These are phyloP conservation scores for Schizopygopsis pylzovi DNA, from an alignment of 2,797 vertebrate species.

Conservation along the genomic window DNA sequence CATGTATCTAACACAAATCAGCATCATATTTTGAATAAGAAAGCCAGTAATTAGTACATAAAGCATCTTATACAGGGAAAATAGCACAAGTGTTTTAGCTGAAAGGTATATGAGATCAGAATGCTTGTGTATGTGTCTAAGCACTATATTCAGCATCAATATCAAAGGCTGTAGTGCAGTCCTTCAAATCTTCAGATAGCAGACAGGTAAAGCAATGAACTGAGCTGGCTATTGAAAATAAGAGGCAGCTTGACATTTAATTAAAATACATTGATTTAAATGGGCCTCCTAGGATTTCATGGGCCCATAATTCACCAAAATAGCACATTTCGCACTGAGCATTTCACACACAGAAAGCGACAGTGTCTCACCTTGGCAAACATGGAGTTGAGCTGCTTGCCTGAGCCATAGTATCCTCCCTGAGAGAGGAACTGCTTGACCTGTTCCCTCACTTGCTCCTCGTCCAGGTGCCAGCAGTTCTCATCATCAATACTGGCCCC, in stretches of 20 bases:
- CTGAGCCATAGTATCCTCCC: slow-evolving; percentile 96
- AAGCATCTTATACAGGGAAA: background rate
- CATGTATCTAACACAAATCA: background rate
- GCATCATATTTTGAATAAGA: slow-evolving; percentile 11
- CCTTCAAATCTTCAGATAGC: slow-evolving; percentile 34
- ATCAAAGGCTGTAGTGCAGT: slow-evolving; percentile 8
- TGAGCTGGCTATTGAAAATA: slow-evolving; percentile 45
- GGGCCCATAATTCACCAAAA: slow-evolving; percentile 58
- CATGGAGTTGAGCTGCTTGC: slow-evolving; percentile 99
- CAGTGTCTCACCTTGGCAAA: slow-evolving; percentile 86
- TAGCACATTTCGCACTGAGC: slow-evolving; percentile 45
- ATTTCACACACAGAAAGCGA: slow-evolving; percentile 8
- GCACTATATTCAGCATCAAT: slow-evolving; percentile 17
- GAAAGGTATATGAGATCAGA: background rate
- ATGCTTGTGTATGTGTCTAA: background rate
- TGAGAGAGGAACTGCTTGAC: slow-evolving; percentile 97
- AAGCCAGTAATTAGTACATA: background rate
- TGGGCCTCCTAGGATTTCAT: slow-evolving; percentile 57
- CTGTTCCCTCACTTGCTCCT: slow-evolving; percentile 96
- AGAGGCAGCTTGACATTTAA: slow-evolving; percentile 61
- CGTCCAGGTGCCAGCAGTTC: slow-evolving; percentile 98
- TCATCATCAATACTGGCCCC: slow-evolving; percentile 97
- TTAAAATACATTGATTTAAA: slow-evolving; percentile 64
- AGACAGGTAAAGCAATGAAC: slow-evolving; percentile 28
- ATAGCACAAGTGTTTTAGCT: background rate